Base-by-base conservation (phyloP, 2,797 vertebrate genomes). In the Caiman crocodilus region DNA sequence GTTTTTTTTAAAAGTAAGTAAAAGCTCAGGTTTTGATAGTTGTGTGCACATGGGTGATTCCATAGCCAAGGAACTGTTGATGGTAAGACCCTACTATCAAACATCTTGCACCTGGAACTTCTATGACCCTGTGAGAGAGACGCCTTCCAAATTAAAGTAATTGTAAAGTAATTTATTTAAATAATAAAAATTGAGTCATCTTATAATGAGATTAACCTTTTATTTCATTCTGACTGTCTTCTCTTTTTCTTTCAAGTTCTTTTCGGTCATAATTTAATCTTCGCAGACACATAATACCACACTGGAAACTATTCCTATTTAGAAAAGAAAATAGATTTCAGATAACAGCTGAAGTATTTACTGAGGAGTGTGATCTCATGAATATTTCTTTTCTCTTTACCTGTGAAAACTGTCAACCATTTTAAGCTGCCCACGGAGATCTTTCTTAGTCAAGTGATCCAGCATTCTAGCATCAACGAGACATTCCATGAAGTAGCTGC, bases 331-430 rank as follows among this genome's bases (percentile, higher is more conserved):
- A 2, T 5, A 30, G 69, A n/a, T 75, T 4, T 69, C n/a, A 82
- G 7, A 20, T 4, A 58, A 64, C 42, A 67, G 28, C 0, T 1
- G 15, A 58, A 91, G 82, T 13, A 12, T 7, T 80, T 28, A 2
- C 17, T 7, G 3, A 20, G 4, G 17, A 25, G 4, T 15, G 26
- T 86, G 2, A 2, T 4, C 7, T 58, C 23, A 20, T n/a, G 60
- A 56, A 0, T 7, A 6, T 4, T 4, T 15, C 7, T 64, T 3
- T 1, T 5, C 4, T 20, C 13, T 35, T 84, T 76, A 98, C 99
- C 99, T 99, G 98, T 99, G 99, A 95, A 99, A 99, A 90, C 99
- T 99, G 96, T 99, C 99, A 8, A 99, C 99, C 99, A 99, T 99
- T 86, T 99, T 99, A 4, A 99, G 98, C 90, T 99, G 99, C 25